Evolutionary conservation across 2,888 invertebrate species (phyloP), one percentile per base, ranked within the genome.

Genomic region (Mythimna pallens): DNA sequence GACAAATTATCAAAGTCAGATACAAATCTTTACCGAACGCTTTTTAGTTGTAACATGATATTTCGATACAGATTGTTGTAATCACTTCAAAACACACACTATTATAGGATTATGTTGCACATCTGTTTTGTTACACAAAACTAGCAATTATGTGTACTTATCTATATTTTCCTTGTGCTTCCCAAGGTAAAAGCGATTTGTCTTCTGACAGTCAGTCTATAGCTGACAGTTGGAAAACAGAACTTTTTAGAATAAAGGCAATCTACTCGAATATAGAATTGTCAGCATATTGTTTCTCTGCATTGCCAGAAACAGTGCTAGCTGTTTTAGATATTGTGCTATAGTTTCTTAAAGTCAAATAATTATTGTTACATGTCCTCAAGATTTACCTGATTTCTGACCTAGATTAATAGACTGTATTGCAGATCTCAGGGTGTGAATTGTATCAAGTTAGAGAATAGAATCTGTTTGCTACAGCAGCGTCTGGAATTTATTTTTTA

Each of bases 41-140:
- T 40, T 68, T 76, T 78, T 74, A 70, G 50, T 63, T 63, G 9
- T 58, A 68, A 77, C 71, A 81, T 58, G 71, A 74, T 62, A 71
- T 77, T 70, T 65, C 65, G 40, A 67, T 61, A 63, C 55, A 54
- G 72, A 81, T 81, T 74, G 43, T 30, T 52, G 10, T n/a, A 30
- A 50, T 59, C 22, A 54, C 54, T 52, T 66, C 6, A 25, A 54
- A 58, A 43, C 71, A 52, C 34, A 34, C 70, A 64, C 59, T 66
- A 12, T 43, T 58, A 25, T 36, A 63, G 58, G 55, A 66, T 72
- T 58, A 34, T 59, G 34, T 59, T 54, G 36, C 66, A 36, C 66
- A 58, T 59, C 54, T 67, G 75, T 59, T 52, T 12, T 47, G 52
- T 43, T 10, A n/a, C 30, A 34, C 14, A 20, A 55, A 65, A 61